Evolutionary conservation across 2,113 vertebrate species (phyloP), one percentile per base, ranked within the genome.

Genomic region (Argyrosomus japonicus): DNA sequence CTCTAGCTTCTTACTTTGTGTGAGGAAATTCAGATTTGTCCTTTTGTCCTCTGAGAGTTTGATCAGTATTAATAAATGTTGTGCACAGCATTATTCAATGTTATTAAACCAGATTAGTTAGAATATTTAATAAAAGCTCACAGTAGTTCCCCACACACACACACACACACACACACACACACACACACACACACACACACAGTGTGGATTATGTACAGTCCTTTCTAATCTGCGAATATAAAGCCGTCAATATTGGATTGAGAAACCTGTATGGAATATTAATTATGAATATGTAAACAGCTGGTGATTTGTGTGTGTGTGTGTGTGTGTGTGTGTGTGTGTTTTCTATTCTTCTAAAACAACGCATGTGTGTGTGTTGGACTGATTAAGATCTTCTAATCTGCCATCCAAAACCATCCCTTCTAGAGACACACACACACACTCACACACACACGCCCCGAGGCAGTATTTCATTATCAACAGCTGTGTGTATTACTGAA

Each of bases 211-310:
- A 43, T 10, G 32, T 23, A 25, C 17, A 29, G 58, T 61, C 10
- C 45, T 25, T 23, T 25, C 9, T 25, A 23, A 70, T 58, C 53
- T 45, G 15, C 36, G n/a, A 23, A 51, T 17, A 57, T 45, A 13
- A 58, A 71, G 53, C 68, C 1, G 14, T 53, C 57, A 32, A 57
- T 71, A 57, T 45, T 72, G 69, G 54, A 72, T 72, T 45, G 54
- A 45, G 43, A 70, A 23, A 57, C 43, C 53, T 57, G 36, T 71
- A 71, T 25, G 32, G 32, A 57, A 45, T 48, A 73, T 73, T 48
- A 73, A 61, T 32, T 73, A 48, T 48, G 54, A 29, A 72, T 60
- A 72, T 72, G 40, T 61, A 61, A 61, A 40, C 4, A 12, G 23
- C n/a, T 18, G 14, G 40, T 25, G 43, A 15, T 64, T 40, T 73